These are phyloP conservation scores for Thamnophis sirtalis DNA, from an alignment of 2,113 vertebrate genomes.

Conservation along the genomic window DNA sequence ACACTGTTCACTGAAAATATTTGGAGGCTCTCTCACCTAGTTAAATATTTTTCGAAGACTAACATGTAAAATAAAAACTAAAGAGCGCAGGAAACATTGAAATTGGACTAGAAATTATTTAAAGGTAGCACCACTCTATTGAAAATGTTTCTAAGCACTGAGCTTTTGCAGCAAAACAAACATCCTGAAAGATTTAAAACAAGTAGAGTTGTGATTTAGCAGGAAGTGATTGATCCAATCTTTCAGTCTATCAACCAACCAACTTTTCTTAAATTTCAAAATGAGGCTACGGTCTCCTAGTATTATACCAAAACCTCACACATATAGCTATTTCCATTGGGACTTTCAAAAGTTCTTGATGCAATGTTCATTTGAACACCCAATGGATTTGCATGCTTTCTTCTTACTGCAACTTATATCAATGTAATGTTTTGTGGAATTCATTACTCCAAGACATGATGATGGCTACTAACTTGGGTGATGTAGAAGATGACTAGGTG, in stretches of 20 bases:
- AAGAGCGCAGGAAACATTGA: not conserved
- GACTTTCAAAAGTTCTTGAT: not conserved
- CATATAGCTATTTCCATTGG: not conserved
- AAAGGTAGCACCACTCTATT: not conserved
- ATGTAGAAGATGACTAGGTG: not conserved
- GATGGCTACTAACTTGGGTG: not conserved
- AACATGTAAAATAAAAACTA: not conserved
- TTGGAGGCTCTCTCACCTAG: not conserved
- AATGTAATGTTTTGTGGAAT: not conserved
- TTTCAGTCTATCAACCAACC: not conserved
- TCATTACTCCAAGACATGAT: not conserved
- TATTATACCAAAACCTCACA: not conserved
- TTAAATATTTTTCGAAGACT: not conserved
- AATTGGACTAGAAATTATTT: not conserved
- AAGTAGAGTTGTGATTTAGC: not conserved
- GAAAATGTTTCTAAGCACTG: not conserved
- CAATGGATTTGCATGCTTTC: not conserved
- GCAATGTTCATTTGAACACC: not conserved
- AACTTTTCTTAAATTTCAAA: not conserved
- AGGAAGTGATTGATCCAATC: not conserved
- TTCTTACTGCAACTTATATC: not conserved
- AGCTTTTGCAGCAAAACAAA: not conserved
- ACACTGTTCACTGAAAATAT: not conserved
- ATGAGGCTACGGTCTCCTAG: not conserved
- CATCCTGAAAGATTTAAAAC: not conserved